Conservation (phyloP, 2,888 invertebrate species). For the Caenorhabditis japonica region DNA sequence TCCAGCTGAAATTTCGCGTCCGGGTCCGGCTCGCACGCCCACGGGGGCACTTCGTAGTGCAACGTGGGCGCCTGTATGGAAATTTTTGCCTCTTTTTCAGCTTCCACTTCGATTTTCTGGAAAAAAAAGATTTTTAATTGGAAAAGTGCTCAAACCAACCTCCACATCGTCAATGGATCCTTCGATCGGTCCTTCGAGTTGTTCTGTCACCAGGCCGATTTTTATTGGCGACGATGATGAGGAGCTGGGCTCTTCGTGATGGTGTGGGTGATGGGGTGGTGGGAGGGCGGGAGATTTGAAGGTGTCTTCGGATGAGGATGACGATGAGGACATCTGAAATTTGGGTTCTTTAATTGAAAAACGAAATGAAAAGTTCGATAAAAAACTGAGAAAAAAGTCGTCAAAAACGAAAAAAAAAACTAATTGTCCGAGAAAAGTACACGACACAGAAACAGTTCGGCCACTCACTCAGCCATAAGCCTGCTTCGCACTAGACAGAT, state of each 20-base stretch:
- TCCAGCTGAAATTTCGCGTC: constrained; percentile 82
- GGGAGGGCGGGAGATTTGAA: constrained; percentile 50
- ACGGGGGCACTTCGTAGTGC: constrained; percentile 63
- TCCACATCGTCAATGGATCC: constrained; percentile 35
- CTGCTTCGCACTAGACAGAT: too few relatives aligned
- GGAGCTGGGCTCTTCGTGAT: not conserved
- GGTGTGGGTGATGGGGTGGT: constrained; percentile 2
- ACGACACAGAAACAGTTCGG: constrained; percentile 2
- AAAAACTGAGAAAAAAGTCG: too few relatives aligned
- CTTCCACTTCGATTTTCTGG: constrained; percentile 42
- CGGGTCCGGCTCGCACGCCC: constrained; percentile 63
- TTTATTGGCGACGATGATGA: constrained; percentile 19
- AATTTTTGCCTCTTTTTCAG: constrained; percentile 45
- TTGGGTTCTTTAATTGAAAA: not conserved
- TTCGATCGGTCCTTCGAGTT: constrained; percentile 45
- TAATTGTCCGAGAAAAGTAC: constrained; percentile 4
- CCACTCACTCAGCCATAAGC: too few relatives aligned
- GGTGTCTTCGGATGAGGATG: constrained; percentile 4
- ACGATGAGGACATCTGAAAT: constrained; percentile 14
- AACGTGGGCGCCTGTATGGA: constrained; percentile 53
- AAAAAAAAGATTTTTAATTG: not conserved
- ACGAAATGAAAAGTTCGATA: not conserved
- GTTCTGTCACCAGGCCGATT: constrained; percentile 34
- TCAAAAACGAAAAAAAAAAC: constrained; percentile 8
- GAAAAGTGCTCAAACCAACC: constrained; percentile 2